A percentile compares a stretch with the other conserved stretches of the same genome.
These are phyloP conservation scores for Peromyscus eremicus DNA, from an alignment of 2,797 vertebrate genomes.

Conservation along the genomic window DNA sequence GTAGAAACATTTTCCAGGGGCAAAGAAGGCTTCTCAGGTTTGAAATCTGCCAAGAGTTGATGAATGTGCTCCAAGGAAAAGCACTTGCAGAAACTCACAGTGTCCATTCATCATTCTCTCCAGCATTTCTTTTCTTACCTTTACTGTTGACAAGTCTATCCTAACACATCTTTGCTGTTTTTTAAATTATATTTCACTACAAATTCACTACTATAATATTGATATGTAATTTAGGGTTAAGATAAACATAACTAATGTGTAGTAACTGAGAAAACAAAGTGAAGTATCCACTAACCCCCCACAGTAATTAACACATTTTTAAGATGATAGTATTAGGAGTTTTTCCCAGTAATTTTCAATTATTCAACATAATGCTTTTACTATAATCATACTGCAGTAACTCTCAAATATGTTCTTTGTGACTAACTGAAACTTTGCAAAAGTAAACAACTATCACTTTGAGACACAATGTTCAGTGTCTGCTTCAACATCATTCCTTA, in stretches of 20 bases:
- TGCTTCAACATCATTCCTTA: background rate
- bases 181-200: background rate
- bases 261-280: background rate
- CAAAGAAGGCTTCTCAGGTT: background rate
- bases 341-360: background rate
- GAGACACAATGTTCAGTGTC: rapidly evolving
- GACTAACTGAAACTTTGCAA: background rate
- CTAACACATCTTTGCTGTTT: background rate
- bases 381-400: background rate
- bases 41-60: background rate
- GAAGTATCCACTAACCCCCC: background rate
- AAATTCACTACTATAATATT: background rate
- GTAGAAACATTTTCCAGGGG: background rate
- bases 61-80: background rate
- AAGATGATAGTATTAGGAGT: background rate
- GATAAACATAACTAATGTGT: rapidly evolving
- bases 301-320: background rate
- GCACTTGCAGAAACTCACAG: background rate
- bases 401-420: background rate
- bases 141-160: background rate
- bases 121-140: background rate
- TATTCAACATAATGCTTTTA: background rate
- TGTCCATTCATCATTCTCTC: background rate
- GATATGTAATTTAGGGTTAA: background rate
- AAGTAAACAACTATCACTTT: background rate